Conservation (phyloP, 2,113 vertebrate species). For the Microtus oregoni region DNA sequence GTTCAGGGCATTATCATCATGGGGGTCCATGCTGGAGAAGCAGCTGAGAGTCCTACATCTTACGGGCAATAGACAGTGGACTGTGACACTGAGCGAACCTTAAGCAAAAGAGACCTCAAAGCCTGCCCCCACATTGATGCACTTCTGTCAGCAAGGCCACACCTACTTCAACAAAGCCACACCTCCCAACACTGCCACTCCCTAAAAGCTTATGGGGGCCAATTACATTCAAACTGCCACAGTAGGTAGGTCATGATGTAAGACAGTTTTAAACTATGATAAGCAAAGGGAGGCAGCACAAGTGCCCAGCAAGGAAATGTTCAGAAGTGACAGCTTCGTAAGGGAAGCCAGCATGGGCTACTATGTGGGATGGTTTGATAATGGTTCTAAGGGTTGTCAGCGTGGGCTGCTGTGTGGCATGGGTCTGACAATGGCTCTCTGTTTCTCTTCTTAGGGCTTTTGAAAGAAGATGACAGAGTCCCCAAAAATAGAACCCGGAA, state of each 20-base stretch:
- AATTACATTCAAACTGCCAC: neutral
- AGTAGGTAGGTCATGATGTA: neutral
- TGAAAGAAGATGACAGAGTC: neutral
- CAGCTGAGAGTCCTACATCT: neutral
- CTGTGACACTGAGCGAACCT: neutral
- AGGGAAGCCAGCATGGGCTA: neutral
- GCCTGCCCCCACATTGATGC: neutral
- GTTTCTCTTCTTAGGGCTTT: neutral
- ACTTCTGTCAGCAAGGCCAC: neutral
- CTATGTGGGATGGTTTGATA: neutral
- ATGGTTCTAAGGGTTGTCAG: no score
- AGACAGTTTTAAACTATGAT: neutral
- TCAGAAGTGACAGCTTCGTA: neutral
- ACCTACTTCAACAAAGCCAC: neutral
- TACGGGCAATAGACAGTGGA: neutral
- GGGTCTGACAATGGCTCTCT: no score
- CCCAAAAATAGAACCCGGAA: neutral
- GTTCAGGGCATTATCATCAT: neutral
- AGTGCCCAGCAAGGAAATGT: neutral
- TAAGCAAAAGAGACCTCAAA: neutral
- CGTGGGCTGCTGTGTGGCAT: no score
- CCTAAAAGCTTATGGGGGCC: neutral
- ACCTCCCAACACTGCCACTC: neutral
- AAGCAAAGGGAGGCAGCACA: neutral
- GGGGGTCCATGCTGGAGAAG: neutral